A percentile compares a stretch with the other conserved stretches of the same genome.
Conservation (phyloP, 2,113 vertebrate species). For the Psephotus haematonotus region DNA sequence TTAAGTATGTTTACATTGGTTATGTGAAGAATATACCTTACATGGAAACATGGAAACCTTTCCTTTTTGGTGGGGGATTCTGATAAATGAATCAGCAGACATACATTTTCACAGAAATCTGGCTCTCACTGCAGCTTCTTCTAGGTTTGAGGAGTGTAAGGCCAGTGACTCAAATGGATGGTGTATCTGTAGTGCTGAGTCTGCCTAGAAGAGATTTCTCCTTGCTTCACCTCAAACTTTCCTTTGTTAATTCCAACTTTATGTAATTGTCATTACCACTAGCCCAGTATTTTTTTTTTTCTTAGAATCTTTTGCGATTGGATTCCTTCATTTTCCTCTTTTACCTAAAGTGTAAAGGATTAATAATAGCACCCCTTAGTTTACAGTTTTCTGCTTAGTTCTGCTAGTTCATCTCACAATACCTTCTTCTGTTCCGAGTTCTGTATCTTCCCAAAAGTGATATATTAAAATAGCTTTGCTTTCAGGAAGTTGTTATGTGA, state of each 20-base stretch:
- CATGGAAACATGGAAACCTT: not conserved
- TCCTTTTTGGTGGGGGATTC: not conserved
- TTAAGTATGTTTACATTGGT: not conserved
- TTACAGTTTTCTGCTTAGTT: not conserved
- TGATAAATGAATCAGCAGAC: not conserved
- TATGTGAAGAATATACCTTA: not conserved
- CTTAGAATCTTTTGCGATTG: not conserved
- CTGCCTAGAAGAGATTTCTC: not conserved
- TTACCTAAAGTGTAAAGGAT: not conserved
- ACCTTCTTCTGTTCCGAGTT: not conserved
- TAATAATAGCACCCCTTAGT: not conserved
- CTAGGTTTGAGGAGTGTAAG: not conserved
- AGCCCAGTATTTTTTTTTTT: not conserved
- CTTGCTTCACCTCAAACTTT: not conserved
- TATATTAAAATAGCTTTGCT: slow-evolving; percentile 4
- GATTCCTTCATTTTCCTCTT: not conserved
- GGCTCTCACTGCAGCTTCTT: not conserved
- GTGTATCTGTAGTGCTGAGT: not conserved
- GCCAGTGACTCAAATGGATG: not conserved
- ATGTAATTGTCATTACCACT: not conserved
- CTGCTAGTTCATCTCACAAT: not conserved
- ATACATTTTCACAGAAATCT: not conserved
- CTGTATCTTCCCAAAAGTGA: not conserved
- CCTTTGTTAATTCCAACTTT: not conserved
- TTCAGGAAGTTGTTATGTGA: not conserved